phyloP scores from a whole-genome alignment of 1,140 invertebrate species.

The Achatina immaculata region DNA sequence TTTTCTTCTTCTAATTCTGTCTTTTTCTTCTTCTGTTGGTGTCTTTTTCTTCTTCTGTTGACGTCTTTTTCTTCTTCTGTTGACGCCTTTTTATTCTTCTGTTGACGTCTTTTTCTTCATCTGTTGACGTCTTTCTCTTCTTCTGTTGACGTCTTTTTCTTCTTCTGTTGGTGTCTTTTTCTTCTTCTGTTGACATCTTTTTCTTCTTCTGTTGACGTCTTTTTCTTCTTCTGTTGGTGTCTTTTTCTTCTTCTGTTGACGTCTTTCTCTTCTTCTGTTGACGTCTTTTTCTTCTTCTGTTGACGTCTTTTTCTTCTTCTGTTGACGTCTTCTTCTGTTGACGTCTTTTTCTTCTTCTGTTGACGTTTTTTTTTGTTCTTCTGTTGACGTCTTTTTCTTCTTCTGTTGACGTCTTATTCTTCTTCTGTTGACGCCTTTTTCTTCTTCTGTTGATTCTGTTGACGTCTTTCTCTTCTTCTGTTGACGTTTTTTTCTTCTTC shows the following conservation, averaged over 20 bases:
- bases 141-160: neutral
- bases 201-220: neutral
- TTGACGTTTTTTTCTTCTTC: neutral
- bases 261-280: neutral
- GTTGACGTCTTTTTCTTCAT: neutral
- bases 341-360: neutral
- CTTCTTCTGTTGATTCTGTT: neutral
- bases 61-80: neutral
- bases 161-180: slow-evolving; percentile 4
- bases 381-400: neutral
- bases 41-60: neutral
- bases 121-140: neutral
- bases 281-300: neutral
- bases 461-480: neutral
- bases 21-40: no score
- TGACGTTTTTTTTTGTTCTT: neutral
- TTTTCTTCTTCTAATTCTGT: neutral
- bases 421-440: neutral
- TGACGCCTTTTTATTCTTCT: neutral
- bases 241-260: no score
- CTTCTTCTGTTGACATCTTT: neutral
- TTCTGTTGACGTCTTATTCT: neutral
- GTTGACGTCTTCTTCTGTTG: neutral
- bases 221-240: no score
- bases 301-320: neutral